Percentiles rank a stretch among this genome's conserved stretches.
Evolutionary conservation across 2,888 invertebrate species (phyloP).

Genomic region (Tryphoninae sp.): DNA sequence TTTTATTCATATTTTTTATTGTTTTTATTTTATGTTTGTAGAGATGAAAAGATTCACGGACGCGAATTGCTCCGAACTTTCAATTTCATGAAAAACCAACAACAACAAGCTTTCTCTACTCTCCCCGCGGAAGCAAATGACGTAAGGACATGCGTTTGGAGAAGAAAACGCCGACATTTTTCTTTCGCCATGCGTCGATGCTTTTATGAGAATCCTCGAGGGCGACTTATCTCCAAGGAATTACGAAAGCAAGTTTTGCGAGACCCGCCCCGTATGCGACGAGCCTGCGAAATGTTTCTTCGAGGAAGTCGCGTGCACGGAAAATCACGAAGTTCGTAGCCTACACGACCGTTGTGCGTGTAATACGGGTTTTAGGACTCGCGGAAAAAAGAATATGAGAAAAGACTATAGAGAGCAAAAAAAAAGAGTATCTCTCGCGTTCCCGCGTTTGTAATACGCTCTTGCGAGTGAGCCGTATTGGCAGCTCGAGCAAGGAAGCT

Average conservation of each 20-base stretch:
- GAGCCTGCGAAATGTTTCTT: conserved; percentile 2
- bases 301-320: conserved; percentile 1
- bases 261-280: neutral
- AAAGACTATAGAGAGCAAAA: conserved; percentile 5
- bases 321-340: neutral
- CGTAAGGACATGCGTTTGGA: too few relatives aligned
- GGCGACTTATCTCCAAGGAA: neutral
- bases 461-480: neutral
- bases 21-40: too few relatives aligned
- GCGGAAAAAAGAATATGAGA: conserved; percentile 39
- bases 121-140: too few relatives aligned
- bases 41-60: too few relatives aligned
- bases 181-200: neutral
- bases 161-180: neutral
- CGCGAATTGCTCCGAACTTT: too few relatives aligned
- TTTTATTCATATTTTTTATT: too few relatives aligned
- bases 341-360: conserved; percentile 20
- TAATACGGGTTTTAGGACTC: conserved; percentile 47
- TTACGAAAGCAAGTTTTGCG: neutral
- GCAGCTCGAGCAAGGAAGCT: conserved; percentile 54
- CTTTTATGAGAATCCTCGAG: neutral
- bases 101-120: too few relatives aligned
- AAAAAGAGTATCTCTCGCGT: neutral
- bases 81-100: too few relatives aligned
- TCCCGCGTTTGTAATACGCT: too few relatives aligned